phyloP scores from a whole-genome alignment of 2,113 vertebrate species.

The Potamarius usumacintae region DNA sequence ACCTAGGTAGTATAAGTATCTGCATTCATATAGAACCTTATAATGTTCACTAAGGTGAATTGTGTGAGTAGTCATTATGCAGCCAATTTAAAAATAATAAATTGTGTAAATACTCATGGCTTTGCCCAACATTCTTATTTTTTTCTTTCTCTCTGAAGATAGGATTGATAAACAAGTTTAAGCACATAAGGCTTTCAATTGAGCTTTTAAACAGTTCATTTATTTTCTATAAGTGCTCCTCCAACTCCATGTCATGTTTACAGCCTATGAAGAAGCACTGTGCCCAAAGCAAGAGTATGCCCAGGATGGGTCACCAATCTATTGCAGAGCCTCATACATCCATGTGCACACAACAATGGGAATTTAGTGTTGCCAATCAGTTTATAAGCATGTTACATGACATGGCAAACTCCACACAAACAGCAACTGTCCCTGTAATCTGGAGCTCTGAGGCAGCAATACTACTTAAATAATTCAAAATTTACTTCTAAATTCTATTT shows the following conservation, averaged over 20 bases:
- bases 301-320: no score
- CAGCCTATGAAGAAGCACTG: background rate
- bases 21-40: background rate
- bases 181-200: background rate
- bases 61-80: background rate
- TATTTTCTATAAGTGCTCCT: background rate
- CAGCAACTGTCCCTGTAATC: background rate
- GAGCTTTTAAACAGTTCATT: background rate
- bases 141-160: background rate
- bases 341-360: background rate
- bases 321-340: no score
- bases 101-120: background rate
- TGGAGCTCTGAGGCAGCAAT: background rate
- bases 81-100: background rate
- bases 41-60: no score
- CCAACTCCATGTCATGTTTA: background rate
- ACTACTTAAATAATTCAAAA: background rate
- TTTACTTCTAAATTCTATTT: background rate
- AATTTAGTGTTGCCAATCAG: background rate
- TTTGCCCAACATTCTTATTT: background rate
- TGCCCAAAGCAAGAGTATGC: background rate
- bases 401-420: background rate
- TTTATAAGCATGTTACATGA: background rate
- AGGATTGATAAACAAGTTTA: background rate
- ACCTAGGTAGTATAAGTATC: background rate